These are phyloP conservation scores for Magallana ariakensis DNA, from an alignment of 1,140 invertebrate species.

Conservation along the genomic window DNA sequence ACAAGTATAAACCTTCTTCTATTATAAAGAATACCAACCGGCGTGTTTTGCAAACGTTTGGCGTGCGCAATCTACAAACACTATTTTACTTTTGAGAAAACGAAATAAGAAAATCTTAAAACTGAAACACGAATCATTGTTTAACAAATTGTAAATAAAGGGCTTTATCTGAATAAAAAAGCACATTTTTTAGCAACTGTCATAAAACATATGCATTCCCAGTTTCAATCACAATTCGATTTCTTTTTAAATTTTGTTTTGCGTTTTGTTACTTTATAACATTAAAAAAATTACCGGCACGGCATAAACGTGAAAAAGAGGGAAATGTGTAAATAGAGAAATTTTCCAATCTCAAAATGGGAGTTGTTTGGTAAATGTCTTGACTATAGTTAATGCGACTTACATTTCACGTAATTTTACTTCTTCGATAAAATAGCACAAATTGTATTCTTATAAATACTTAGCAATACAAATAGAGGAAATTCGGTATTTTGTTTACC, in stretches of 20 bases:
- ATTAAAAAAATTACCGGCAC: too few relatives aligned
- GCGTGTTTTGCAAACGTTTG: slow-evolving; percentile 19
- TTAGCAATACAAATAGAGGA: neutral
- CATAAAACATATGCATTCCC: too few relatives aligned
- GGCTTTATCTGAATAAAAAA: too few relatives aligned
- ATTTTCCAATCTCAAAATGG: neutral
- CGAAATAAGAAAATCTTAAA: neutral
- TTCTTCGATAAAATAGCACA: too few relatives aligned
- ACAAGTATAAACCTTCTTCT: neutral
- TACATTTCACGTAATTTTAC: too few relatives aligned
- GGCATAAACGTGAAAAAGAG: neutral
- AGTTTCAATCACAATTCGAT: too few relatives aligned
- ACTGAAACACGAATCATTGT: too few relatives aligned
- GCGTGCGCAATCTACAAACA: neutral
- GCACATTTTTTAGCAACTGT: too few relatives aligned
- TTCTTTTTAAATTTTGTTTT: too few relatives aligned
- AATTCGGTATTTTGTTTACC: neutral
- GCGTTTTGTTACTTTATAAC: too few relatives aligned
- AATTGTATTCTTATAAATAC: too few relatives aligned
- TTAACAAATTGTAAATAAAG: too few relatives aligned
- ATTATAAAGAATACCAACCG: neutral
- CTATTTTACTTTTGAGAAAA: neutral
- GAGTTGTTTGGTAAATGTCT: slow-evolving; percentile 23
- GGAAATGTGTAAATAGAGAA: slow-evolving; percentile 25
- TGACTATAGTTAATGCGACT: neutral